These are phyloP conservation scores for Hydrozoanthus gracilis DNA, from an alignment of 92 coral and sea anemone species.

Conservation along the genomic window DNA sequence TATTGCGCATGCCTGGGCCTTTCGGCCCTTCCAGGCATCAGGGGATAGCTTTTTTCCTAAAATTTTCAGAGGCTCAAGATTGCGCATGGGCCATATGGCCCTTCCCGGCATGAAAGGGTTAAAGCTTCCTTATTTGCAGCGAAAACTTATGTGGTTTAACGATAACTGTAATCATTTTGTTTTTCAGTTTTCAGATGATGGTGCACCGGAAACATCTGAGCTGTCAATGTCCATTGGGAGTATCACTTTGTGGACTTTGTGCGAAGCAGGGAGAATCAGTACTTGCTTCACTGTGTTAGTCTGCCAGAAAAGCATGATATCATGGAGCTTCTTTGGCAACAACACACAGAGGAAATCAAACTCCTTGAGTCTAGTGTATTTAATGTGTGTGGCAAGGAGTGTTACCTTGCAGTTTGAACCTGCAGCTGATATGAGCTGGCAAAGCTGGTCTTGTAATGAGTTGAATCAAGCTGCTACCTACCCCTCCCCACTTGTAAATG, in stretches of 20 bases:
- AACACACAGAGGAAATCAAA: constrained; percentile 45
- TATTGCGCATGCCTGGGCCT: no score
- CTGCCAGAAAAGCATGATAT: constrained; percentile 39
- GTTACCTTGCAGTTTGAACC: constrained; percentile 56
- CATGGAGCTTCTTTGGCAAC: constrained; percentile 44
- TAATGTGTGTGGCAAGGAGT: constrained; percentile 47
- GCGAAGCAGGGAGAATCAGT: constrained; percentile 50
- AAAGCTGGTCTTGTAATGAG: constrained; percentile 71
- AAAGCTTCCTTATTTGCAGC: constrained; percentile 21
- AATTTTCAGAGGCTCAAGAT: no score
- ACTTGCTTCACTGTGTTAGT: constrained; percentile 35
- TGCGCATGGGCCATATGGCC: no score
- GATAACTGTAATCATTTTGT: constrained; percentile 39
- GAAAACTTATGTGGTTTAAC: constrained; percentile 34
- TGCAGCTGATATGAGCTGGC: constrained; percentile 74
- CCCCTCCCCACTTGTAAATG: constrained; percentile 77
- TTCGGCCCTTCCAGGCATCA: no score
- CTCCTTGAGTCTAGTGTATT: constrained; percentile 46
- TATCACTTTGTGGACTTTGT: constrained; percentile 47
- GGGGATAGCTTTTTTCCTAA: no score
- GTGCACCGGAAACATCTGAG: constrained; percentile 45
- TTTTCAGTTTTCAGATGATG: constrained; percentile 49
- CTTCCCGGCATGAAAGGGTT: no score
- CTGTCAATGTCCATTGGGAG: constrained; percentile 45
- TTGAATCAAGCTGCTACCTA: constrained; percentile 73